Evolutionary conservation across 2,113 vertebrate species (phyloP), one percentile per base, ranked within the genome.

Genomic region (Mesoclemmys tuberculata): DNA sequence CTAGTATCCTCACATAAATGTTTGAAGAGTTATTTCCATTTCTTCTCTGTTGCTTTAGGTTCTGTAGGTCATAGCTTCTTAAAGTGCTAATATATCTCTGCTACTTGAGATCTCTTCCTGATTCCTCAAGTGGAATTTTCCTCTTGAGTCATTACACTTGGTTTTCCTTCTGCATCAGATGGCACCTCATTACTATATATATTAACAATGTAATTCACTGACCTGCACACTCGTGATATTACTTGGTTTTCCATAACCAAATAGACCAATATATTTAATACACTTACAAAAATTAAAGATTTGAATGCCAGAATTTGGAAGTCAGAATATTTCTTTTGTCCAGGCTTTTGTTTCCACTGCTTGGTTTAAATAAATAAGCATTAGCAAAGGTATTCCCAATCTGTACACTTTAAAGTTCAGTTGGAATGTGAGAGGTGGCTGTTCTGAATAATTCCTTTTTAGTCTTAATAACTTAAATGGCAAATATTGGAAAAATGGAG

Each of bases 1-100:
- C 93, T 90, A 9, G 3, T 96, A 92, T 90, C 94, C 95, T 97
- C 85, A 93, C 88, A 90, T 94, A 95, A 97, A 92, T 24, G 87
- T 88, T 41, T 85, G 91, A 92, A 94, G 94, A 86, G 0, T 55
- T 24, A 22, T 82, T 27, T 91, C 74, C 74, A 44, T 24, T 46
- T 61, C 29, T 61, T 6, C 38, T 89, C 41, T 92, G 68, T 12
- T 91, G n/a, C 61, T 95, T 77, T 80, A 90, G 95, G 35, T 82
- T 93, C 84, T 38, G 84, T 77, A 87, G 82, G 87, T 95, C 94
- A 94, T 44, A 93, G n/a, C 49, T 51, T 85, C 18, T 85, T 92
- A 78, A 94, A 96, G 35, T 91, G 14, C 16, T 61, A 82, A 92
- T 95, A 93, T 93, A 93, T 93, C 55, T 93, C 41, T 80, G n/a